These are phyloP conservation scores for Karalla daura DNA, from an alignment of 2,797 vertebrate genomes.

Conservation along the genomic window DNA sequence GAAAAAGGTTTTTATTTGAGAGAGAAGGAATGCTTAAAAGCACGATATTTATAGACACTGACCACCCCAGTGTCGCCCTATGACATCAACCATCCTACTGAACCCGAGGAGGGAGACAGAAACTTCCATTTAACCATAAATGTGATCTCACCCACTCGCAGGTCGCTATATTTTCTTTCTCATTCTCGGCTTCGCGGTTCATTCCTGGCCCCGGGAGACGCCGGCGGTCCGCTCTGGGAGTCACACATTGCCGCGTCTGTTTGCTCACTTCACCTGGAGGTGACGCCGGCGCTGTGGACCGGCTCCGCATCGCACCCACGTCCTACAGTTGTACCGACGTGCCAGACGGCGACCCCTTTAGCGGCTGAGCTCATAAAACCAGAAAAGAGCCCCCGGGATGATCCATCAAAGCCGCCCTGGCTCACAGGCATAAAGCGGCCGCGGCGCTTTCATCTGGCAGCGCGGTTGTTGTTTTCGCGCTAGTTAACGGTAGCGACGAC, in stretches of 20 bases:
- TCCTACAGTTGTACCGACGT: constrained; percentile 51
- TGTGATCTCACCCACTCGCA: neutral
- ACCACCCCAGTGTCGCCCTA: constrained; percentile 42
- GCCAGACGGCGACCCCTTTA: constrained; percentile 34
- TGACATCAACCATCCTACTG: constrained; percentile 39
- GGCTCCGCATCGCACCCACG: constrained; percentile 42
- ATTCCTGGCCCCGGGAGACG: neutral
- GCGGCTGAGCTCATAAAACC: constrained; percentile 53
- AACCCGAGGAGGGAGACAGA: constrained; percentile 16
- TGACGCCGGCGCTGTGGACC: constrained; percentile 33
- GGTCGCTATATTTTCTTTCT: constrained; percentile 21
- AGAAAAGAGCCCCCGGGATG: constrained; percentile 38
- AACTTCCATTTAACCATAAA: neutral
- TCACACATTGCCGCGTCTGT: constrained; percentile 34
- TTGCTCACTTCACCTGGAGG: constrained; percentile 25
- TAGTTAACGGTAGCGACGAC: constrained; percentile 65
- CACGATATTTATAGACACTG: constrained; percentile 57
- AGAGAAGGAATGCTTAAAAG: constrained; percentile 16
- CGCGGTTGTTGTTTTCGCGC: constrained; percentile 63
- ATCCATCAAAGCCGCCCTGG: constrained; percentile 50
- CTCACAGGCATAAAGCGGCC: constrained; percentile 25
- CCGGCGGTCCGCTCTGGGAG: neutral
- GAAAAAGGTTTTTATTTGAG: constrained; percentile 35
- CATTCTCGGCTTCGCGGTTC: neutral
- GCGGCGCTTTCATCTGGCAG: constrained; percentile 66